Evolutionary conservation across 2,797 vertebrate genomes (phyloP).

Genomic region (Dermochelys coriacea): DNA sequence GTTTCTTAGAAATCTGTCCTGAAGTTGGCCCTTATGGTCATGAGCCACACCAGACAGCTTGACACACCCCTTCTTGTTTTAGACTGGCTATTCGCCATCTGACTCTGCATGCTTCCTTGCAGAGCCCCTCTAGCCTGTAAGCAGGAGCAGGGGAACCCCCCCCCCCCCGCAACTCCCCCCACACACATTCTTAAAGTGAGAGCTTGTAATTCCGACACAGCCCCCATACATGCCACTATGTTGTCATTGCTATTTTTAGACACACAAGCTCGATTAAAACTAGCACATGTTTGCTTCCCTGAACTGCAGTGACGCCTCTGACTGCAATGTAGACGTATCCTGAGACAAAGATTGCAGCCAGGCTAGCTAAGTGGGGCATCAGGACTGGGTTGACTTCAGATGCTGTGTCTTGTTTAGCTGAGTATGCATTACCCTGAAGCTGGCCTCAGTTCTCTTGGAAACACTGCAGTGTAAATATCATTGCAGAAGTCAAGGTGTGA

Average conservation of each 20-base stretch:
- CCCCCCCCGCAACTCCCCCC: too few species aligned
- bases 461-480: background rate
- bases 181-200: background rate
- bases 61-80: background rate
- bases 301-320: background rate
- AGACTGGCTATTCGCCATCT: background rate
- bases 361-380: background rate
- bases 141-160: background rate
- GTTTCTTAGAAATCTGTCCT: background rate
- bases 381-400: background rate
- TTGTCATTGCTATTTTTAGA: background rate
- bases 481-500: background rate
- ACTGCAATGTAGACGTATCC: background rate
- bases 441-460: background rate
- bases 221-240: fast-evolving
- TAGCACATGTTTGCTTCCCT: background rate
- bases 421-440: background rate
- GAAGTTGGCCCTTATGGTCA: background rate
- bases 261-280: background rate
- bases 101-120: background rate
- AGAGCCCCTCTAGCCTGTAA: background rate
- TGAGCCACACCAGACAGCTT: background rate
- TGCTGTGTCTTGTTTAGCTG: fast-evolving
- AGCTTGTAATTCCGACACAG: background rate
- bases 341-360: background rate